Percentiles rank a stretch among this genome's conserved stretches.
phyloP scores from a whole-genome alignment of 2,113 vertebrate species.

The Syngnathus scovelli region DNA sequence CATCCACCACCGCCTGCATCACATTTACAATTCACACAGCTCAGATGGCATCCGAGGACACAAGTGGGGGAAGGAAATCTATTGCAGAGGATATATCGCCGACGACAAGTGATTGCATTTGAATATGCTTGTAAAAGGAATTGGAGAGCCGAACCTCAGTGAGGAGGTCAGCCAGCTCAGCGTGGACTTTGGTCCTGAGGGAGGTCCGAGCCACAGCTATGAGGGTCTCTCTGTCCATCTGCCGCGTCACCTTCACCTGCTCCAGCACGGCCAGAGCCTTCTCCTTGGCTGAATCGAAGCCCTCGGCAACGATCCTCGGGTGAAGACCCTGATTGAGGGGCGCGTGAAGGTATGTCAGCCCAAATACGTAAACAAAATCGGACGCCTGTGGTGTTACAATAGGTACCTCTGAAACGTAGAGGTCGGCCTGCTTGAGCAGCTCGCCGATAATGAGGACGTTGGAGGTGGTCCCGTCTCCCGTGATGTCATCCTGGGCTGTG shows the following conservation, averaged over 20 bases:
- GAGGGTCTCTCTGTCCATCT: slow-evolving; percentile 92
- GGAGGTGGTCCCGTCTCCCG: slow-evolving; percentile 95
- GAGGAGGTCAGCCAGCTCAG: slow-evolving; percentile 87
- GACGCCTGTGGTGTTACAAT: neutral
- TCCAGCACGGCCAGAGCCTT: slow-evolving; percentile 88
- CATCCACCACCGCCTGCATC: slow-evolving; percentile 89
- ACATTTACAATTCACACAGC: neutral
- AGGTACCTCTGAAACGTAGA: slow-evolving; percentile 90
- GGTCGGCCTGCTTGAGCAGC: slow-evolving; percentile 92
- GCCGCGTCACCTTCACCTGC: slow-evolving; percentile 83
- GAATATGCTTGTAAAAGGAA: no score
- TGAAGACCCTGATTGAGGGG: slow-evolving; percentile 80
- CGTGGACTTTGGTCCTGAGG: slow-evolving; percentile 90
- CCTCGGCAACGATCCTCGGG: slow-evolving; percentile 91
- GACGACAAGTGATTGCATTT: no score
- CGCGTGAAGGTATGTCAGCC: neutral
- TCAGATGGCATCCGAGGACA: no score
- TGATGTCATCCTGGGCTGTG: slow-evolving; percentile 97
- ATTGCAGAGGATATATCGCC: no score
- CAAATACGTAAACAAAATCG: no score
- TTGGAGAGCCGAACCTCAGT: slow-evolving; percentile 77
- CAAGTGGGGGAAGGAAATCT: no score
- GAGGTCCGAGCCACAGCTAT: slow-evolving; percentile 89
- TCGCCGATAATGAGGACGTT: slow-evolving; percentile 97
- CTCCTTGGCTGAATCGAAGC: slow-evolving; percentile 91